Evolutionary conservation across 2,888 invertebrate genomes (phyloP).

Genomic region (Habroteleia sp.): DNA sequence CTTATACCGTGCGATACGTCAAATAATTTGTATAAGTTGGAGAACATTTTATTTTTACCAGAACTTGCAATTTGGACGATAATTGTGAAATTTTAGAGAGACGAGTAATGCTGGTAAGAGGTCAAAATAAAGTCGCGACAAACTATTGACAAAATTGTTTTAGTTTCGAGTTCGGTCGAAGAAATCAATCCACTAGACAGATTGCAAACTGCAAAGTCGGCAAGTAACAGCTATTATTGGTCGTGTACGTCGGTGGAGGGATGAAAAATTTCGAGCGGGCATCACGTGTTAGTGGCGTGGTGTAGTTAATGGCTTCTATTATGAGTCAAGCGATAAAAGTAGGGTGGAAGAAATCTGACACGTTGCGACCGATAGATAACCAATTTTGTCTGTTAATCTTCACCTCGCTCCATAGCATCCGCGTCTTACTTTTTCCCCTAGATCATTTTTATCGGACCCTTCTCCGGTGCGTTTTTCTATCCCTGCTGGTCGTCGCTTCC

Average conservation of each 20-base stretch:
- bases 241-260: constrained; percentile 65
- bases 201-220: constrained; percentile 64
- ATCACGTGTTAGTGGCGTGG: constrained; percentile 72
- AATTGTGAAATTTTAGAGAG: constrained; percentile 7
- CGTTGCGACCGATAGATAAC: constrained; percentile 67
- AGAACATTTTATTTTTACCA: background rate
- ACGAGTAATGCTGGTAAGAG: constrained; percentile 16
- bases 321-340: constrained; percentile 66
- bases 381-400: constrained; percentile 67
- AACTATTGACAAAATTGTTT: constrained; percentile 53
- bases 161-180: constrained; percentile 31
- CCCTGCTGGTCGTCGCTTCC: background rate
- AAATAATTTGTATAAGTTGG: too few relatives aligned
- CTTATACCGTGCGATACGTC: too few relatives aligned
- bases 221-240: constrained; percentile 67
- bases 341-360: constrained; percentile 61
- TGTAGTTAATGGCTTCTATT: constrained; percentile 75
- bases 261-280: constrained; percentile 73
- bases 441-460: constrained; percentile 9
- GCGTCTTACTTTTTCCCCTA: constrained; percentile 47
- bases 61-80: constrained; percentile 5
- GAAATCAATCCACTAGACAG: constrained; percentile 62
- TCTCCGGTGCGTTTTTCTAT: constrained; percentile 9
- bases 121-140: constrained; percentile 28
- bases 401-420: constrained; percentile 43